A percentile compares a stretch with the other conserved stretches of the same genome.
Evolutionary conservation across 2,113 vertebrate genomes (phyloP).

Genomic region (Stigmatopora nigra): DNA sequence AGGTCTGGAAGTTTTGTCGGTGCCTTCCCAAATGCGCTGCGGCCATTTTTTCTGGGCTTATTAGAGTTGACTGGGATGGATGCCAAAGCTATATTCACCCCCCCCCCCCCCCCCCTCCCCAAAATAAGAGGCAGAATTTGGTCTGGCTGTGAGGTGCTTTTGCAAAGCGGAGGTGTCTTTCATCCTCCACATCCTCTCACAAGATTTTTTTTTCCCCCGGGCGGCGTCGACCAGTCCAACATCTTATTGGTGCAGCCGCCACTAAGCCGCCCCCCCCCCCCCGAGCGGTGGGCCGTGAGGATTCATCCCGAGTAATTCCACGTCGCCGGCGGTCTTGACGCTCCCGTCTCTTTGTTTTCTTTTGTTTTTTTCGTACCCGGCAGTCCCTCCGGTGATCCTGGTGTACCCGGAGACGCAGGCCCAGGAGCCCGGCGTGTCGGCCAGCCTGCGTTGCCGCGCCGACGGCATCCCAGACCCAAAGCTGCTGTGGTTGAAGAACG

Average conservation of each 20-base stretch:
- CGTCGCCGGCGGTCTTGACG: conserved; percentile 15
- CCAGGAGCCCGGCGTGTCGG: conserved; percentile 86
- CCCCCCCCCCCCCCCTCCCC: no score
- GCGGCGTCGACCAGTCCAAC: conserved; percentile 25
- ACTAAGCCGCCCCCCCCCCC: conserved; percentile 35
- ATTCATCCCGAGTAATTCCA: conserved; percentile 33
- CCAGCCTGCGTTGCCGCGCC: conserved; percentile 85
- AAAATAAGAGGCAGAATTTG: no score
- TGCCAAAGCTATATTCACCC: background rate
- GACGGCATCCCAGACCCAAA: conserved; percentile 90
- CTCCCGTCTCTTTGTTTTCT: conserved; percentile 6
- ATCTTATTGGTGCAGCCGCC: conserved; percentile 43
- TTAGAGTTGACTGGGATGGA: background rate
- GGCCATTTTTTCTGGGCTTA: background rate
- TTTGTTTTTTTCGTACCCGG: conserved; percentile 29
- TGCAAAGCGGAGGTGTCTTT: conserved; percentile 4
- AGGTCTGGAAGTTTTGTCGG: background rate
- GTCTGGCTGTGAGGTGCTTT: conserved; percentile 1
- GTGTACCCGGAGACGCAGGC: conserved; percentile 93
- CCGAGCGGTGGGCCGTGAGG: conserved; percentile 46
- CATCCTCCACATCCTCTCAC: conserved; percentile 28
- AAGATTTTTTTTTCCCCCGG: conserved; percentile 20
- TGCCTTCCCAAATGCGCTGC: background rate
- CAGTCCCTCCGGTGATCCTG: conserved; percentile 94
- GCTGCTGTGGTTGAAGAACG: conserved; percentile 93